These are phyloP conservation scores for Zaprionus bogoriensis DNA, from an alignment of 2,888 invertebrate species.

Conservation along the genomic window DNA sequence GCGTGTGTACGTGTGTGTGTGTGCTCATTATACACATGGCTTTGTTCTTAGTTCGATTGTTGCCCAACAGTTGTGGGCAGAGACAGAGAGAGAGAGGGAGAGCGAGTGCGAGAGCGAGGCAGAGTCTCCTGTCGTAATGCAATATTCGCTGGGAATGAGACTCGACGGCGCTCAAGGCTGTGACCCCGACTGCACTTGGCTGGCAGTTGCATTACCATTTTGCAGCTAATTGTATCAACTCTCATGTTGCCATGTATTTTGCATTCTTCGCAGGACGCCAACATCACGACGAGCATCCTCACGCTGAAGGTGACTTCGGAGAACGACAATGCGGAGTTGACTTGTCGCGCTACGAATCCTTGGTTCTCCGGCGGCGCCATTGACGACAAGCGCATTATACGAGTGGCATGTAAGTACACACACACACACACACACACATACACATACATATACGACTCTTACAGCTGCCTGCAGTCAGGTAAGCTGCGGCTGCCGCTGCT, in stretches of 20 bases:
- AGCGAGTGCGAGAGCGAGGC: background rate
- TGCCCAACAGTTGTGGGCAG: slow-evolving; percentile 31
- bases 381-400: slow-evolving; percentile 90
- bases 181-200: too few relatives aligned
- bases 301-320: slow-evolving; percentile 89
- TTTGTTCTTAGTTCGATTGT: slow-evolving; percentile 23
- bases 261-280: slow-evolving; percentile 76
- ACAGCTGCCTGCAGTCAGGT: too few relatives aligned
- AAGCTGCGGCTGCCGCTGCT: background rate
- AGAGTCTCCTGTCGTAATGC: slow-evolving; percentile 28
- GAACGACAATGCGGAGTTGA: slow-evolving; percentile 91
- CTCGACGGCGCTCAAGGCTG: background rate
- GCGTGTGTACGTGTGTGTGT: background rate
- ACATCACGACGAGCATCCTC: slow-evolving; percentile 89
- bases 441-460: background rate
- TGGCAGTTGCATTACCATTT: too few relatives aligned
- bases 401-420: slow-evolving; percentile 91
- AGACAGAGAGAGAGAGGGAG: background rate
- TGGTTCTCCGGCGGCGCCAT: slow-evolving; percentile 92
- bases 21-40: slow-evolving; percentile 12
- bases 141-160: slow-evolving; percentile 17
- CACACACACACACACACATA: slow-evolving; percentile 3
- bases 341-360: slow-evolving; percentile 93
- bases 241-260: background rate
- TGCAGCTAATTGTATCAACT: background rate